Evolutionary conservation across 2,888 invertebrate species (phyloP), one percentile per base, ranked within the genome.

Genomic region (Anaspis maculata): DNA sequence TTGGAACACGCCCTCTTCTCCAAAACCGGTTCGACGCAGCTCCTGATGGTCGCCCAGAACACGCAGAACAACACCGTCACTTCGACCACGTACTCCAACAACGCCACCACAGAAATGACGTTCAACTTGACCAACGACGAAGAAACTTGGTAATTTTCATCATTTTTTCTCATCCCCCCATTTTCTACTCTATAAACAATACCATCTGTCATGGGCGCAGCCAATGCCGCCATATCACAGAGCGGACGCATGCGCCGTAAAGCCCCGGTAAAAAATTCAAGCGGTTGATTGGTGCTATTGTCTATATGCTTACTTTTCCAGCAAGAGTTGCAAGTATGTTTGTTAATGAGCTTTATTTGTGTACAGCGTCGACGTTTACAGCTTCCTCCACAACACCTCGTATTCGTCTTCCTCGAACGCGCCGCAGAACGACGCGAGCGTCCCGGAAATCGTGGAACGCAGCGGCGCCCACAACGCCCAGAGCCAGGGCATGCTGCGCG

Each of bases 1-100:
- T 68, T 95, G 54, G 96, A 96, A 54, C 91, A 92, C 59, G 82
- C 83, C 1, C 76, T 90, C 45, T 92, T 92, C 52, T 89, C 90
- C 14, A 80, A 83, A 52, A 86, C 86, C 48, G 83, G 79, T 16
- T 79, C 78, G 45, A 74, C 76, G 2, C 72, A 77, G 5, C 67
- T 78, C 9, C 71, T 79, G 0, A 76, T 79, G 60, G 72, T 77
- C 1, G 73, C 76, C 1, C 76, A 78, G 64, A 80, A 77, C 49
- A 75, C 78, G 3, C 77, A 77, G 14, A 67, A 72, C 19, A 76
- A 74, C 44, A 73, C 71, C 24, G 72, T 75, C 1, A 72, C 73
- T 1, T 77, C 78, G 39, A 70, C 76, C 1, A 62, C 62, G n/a
- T 54, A 51, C 30, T 47, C 56, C 4, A 62, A 57, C 34, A 76